Evolutionary conservation across 1,140 invertebrate species (phyloP).

Genomic region (Prorops nasuta): DNA sequence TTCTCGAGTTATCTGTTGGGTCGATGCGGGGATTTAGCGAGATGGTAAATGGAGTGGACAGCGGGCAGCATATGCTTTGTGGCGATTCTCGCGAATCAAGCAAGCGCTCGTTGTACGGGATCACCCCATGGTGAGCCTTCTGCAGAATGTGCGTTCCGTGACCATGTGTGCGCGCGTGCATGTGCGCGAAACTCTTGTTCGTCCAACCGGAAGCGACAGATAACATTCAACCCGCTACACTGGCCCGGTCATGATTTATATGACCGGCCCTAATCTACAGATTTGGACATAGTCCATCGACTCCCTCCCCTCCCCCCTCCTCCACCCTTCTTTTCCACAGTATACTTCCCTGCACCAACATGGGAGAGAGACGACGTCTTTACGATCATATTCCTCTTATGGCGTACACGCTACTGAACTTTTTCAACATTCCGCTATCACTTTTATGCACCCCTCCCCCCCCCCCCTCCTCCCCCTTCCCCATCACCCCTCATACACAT

Average conservation of each 20-base stretch:
- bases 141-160: too few species aligned
- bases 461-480: too few species aligned
- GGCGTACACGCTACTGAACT: too few species aligned
- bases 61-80: slow-evolving; percentile 55
- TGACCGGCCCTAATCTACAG: slow-evolving; percentile 43
- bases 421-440: too few species aligned
- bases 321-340: too few species aligned
- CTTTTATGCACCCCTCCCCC: too few species aligned
- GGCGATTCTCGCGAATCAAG: slow-evolving; percentile 14
- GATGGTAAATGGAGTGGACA: slow-evolving; percentile 59
- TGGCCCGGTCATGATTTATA: slow-evolving; percentile 48
- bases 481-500: too few species aligned
- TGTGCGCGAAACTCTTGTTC: slow-evolving; percentile 39
- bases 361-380: too few species aligned
- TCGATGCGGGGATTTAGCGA: slow-evolving; percentile 41
- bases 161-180: slow-evolving; percentile 12
- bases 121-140: neutral
- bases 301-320: slow-evolving; percentile 10
- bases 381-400: too few species aligned
- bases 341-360: too few species aligned
- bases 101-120: neutral
- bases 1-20: too few species aligned
- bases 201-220: slow-evolving; percentile 50
- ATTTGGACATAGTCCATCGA: slow-evolving; percentile 46
- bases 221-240: slow-evolving; percentile 50